These are phyloP conservation scores for Pomatorhinus ruficollis DNA, from an alignment of 2,113 vertebrate genomes.

Conservation along the genomic window DNA sequence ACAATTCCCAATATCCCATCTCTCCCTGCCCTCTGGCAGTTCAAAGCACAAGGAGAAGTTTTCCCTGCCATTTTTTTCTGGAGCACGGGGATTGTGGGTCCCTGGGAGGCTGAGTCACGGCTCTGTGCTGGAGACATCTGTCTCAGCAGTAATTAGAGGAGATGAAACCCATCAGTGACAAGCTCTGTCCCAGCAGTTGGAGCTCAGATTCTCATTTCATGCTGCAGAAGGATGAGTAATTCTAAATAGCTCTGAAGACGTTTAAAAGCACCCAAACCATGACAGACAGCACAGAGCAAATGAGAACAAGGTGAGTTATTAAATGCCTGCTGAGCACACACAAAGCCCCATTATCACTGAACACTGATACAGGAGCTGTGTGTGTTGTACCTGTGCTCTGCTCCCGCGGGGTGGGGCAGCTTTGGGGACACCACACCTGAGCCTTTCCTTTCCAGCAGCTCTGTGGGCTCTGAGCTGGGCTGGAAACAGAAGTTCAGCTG, in stretches of 20 bases:
- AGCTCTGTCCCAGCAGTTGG: neutral
- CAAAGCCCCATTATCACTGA: neutral
- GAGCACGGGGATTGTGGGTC: neutral
- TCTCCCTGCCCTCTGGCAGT: fast-evolving
- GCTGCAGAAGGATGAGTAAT: neutral
- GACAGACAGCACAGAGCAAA: neutral
- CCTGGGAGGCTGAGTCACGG: conserved; percentile 8
- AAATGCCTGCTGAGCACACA: conserved; percentile 10
- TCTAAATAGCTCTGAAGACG: neutral
- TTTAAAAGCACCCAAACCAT: conserved; percentile 26
- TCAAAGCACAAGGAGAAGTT: neutral
- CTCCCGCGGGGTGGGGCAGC: neutral
- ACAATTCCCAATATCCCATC: neutral
- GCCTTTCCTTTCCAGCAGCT: neutral
- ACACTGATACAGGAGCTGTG: neutral
- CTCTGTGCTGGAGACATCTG: neutral
- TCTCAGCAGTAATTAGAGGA: neutral
- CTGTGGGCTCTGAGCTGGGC: neutral
- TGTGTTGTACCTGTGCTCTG: neutral
- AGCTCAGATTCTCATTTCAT: conserved; percentile 33
- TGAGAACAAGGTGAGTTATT: conserved; percentile 15
- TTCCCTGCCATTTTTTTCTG: fast-evolving
- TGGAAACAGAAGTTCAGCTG: neutral
- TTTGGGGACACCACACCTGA: neutral
- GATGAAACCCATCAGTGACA: neutral